phyloP scores from a whole-genome alignment of 1,140 invertebrate genomes.

The Colletes gigas region DNA sequence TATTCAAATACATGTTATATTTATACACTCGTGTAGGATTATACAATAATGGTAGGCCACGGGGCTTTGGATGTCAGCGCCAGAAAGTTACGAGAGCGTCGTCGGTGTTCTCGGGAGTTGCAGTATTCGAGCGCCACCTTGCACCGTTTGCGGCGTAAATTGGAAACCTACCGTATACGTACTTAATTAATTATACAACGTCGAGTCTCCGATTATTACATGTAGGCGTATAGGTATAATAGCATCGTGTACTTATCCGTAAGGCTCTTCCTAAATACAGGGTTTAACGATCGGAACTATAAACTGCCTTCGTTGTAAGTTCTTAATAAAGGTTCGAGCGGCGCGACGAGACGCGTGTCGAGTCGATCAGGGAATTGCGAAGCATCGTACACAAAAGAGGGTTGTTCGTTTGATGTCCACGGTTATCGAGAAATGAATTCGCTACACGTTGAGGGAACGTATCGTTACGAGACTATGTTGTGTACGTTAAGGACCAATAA shows the following conservation, averaged over 20 bases:
- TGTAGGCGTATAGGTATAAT: slow-evolving; percentile 29
- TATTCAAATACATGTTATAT: slow-evolving; percentile 64
- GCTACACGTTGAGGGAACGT: slow-evolving; percentile 13
- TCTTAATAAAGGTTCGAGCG: slow-evolving; percentile 31
- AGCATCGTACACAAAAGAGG: slow-evolving; percentile 36
- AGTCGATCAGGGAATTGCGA: slow-evolving; percentile 31
- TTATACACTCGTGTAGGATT: slow-evolving; percentile 58
- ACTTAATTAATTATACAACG: slow-evolving; percentile 50
- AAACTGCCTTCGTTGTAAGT: slow-evolving; percentile 68
- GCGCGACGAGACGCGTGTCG: slow-evolving; percentile 16
- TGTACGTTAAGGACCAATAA: slow-evolving; percentile 61
- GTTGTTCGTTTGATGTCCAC: slow-evolving; percentile 21
- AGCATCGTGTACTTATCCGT: slow-evolving; percentile 39
- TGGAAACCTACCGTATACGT: slow-evolving; percentile 66
- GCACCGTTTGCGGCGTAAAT: slow-evolving; percentile 58
- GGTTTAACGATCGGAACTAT: slow-evolving; percentile 62
- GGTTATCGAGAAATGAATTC: not conserved
- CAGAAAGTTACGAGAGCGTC: slow-evolving; percentile 39
- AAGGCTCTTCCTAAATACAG: slow-evolving; percentile 65
- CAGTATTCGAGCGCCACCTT: slow-evolving; percentile 48
- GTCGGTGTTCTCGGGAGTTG: too few relatives aligned
- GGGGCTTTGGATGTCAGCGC: slow-evolving; percentile 6
- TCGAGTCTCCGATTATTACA: slow-evolving; percentile 21
- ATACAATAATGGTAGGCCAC: slow-evolving; percentile 33
- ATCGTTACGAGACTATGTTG: slow-evolving; percentile 48